phyloP scores from a whole-genome alignment of 2,113 vertebrate species.

The Alces alces region DNA sequence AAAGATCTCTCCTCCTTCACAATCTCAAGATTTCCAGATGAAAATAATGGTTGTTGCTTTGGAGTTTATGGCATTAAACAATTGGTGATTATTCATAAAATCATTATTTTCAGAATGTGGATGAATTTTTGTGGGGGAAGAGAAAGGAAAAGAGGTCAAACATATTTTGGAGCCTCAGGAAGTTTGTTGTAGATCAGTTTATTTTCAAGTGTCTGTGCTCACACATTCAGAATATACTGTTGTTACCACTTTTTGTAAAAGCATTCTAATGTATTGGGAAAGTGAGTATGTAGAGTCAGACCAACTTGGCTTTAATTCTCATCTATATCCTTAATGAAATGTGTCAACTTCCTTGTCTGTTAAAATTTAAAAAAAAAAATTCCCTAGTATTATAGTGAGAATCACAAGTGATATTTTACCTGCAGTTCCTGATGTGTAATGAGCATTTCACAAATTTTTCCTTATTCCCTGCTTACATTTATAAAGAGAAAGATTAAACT shows the following conservation, averaged over 20 bases:
- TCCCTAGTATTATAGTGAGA: not conserved
- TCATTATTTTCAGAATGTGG: not conserved
- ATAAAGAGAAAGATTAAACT: not conserved
- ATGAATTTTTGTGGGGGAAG: accelerated
- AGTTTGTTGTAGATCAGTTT: not conserved
- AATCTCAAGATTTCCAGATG: not conserved
- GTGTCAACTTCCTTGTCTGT: not conserved
- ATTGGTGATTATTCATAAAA: not conserved
- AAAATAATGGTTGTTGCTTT: not conserved
- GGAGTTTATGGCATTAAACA: not conserved
- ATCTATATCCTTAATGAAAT: not conserved
- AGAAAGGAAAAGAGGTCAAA: not conserved
- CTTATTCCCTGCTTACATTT: not conserved
- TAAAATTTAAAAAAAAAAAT: not conserved
- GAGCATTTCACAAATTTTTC: not conserved
- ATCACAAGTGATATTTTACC: not conserved
- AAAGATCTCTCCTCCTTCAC: not conserved
- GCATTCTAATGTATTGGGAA: not conserved
- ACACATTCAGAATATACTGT: not conserved
- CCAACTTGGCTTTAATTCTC: not conserved
- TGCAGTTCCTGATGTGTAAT: not conserved
- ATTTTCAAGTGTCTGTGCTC: not conserved
- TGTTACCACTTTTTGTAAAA: not conserved
- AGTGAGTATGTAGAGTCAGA: not conserved
- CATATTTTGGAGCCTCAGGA: not conserved